These are phyloP conservation scores for Platycheirus albimanus DNA, from an alignment of 2,888 invertebrate species.

Conservation along the genomic window DNA sequence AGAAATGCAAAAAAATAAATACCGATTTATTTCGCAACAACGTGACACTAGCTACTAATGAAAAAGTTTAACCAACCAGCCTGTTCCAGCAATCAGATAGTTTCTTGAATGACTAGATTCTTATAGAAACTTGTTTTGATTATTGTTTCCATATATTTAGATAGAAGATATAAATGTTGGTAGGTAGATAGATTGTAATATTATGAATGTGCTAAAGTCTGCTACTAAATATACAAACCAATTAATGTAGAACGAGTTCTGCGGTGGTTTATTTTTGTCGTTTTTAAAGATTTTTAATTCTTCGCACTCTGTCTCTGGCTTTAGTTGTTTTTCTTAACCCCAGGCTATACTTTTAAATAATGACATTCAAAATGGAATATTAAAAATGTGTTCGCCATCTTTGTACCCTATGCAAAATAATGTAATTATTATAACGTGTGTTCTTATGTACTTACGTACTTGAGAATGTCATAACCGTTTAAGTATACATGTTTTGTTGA, in stretches of 20 bases:
- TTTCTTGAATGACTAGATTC: conserved; percentile 35
- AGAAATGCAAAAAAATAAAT: conserved; percentile 16
- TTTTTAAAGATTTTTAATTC: no score
- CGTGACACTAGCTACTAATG: conserved; percentile 35
- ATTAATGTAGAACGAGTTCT: conserved; percentile 32
- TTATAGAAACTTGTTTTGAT: conserved; percentile 41
- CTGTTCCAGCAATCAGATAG: not conserved
- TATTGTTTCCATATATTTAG: conserved; percentile 21
- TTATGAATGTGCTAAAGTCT: not conserved
- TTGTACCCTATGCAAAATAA: not conserved
- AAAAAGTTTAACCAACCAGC: no score
- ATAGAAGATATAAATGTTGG: not conserved
- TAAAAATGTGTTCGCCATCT: no score
- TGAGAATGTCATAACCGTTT: not conserved
- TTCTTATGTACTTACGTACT: not conserved
- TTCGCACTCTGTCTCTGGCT: not conserved
- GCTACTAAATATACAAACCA: not conserved
- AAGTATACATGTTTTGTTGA: not conserved
- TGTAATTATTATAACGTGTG: no score
- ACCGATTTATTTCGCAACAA: conserved; percentile 38
- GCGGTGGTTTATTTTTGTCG: not conserved
- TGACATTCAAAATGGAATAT: not conserved
- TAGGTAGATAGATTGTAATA: not conserved
- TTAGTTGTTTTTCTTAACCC: not conserved
- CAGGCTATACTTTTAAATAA: not conserved